Evolutionary conservation across 1,140 invertebrate species (phyloP), one percentile per base, ranked within the genome.

Genomic region (Rhysida immarginata): DNA sequence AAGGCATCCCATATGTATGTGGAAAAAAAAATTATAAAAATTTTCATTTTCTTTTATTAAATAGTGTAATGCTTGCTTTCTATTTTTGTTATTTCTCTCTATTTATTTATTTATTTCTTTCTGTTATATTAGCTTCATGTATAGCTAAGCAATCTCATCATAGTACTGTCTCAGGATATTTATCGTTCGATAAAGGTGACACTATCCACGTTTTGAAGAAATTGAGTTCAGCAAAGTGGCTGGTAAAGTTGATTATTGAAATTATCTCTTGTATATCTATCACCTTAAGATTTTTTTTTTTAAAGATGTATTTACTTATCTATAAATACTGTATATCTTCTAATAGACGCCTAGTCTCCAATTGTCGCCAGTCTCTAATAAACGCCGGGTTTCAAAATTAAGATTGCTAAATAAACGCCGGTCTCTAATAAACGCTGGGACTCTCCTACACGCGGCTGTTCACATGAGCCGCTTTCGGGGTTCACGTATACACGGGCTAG

Each of bases 131-230:
- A 51, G 49, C 49, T 8, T 51, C 3, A 21, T 51, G 49, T 51
- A 20, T 51, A 8, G 49, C 49, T 5, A 25, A 16, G 26, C 23
- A 21, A 51, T 25, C 13, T 27, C 13, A 27, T 26, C 3, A 24
- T 27, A 3, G 3, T 5, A 11, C 49, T 11, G 3, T 26, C 3
- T 23, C 49, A 16, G 56, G 41, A n/a, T 52, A 27, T 41, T n/a
- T 57, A 23, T 21, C 56, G 1, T 57, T 57, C 41, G 20, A 57
- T 29, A 25, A 55, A 42, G 51, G 51, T 1, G 50, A 57, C 11
- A 13, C 26, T 26, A 57, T 57, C 26, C 48, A 57, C 2, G 26
- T 51, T 27, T 27, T 51, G 20, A 51, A 26, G 26, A 51, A 51
- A 20, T 25, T 51, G 8, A 51, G 49, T 51, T 13, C 26, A 11